Evolutionary conservation across 2,797 vertebrate genomes (phyloP).

Genomic region (Kryptolebias ocellatus): DNA sequence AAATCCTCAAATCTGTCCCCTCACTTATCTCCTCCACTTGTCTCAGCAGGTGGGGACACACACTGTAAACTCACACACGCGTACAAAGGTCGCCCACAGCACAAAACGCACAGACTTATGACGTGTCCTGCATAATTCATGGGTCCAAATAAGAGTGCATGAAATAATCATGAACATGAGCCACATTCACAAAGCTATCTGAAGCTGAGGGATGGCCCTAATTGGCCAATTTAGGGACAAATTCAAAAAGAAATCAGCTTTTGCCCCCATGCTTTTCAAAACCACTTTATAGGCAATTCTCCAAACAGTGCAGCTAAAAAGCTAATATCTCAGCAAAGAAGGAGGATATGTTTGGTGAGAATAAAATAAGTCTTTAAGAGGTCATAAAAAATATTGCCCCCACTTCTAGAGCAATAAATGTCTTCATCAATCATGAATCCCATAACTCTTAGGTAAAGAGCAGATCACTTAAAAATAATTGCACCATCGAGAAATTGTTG

Average conservation of each 20-base stretch:
- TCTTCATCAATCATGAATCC: conserved; percentile 22
- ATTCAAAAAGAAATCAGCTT: conserved; percentile 54
- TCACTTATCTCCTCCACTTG: conserved; percentile 26
- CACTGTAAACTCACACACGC: conserved; percentile 33
- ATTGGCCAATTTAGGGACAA: conserved; percentile 67
- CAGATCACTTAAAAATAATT: conserved; percentile 33
- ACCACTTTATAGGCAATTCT: conserved; percentile 48
- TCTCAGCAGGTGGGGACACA: conserved; percentile 15
- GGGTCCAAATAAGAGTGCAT: conserved; percentile 72
- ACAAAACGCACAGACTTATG: conserved; percentile 59
- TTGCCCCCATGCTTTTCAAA: conserved; percentile 59
- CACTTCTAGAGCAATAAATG: conserved; percentile 40
- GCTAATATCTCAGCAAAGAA: conserved; percentile 15
- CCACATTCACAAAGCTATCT: conserved; percentile 53
- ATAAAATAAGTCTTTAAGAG: conserved; percentile 34
- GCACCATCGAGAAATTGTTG: conserved; percentile 2
- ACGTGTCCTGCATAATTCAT: conserved; percentile 66
- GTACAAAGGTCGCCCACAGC: conserved; percentile 38
- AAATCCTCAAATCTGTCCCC: conserved; percentile 29
- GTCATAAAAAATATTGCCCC: conserved; percentile 31
- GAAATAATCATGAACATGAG: conserved; percentile 70
- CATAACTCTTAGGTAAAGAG: conserved; percentile 30
- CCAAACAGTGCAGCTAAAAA: conserved; percentile 30
- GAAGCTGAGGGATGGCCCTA: conserved; percentile 62
- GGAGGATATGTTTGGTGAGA: conserved; percentile 8